phyloP scores from a whole-genome alignment of 1,140 invertebrate genomes.

The Choristoneura fumiferana region DNA sequence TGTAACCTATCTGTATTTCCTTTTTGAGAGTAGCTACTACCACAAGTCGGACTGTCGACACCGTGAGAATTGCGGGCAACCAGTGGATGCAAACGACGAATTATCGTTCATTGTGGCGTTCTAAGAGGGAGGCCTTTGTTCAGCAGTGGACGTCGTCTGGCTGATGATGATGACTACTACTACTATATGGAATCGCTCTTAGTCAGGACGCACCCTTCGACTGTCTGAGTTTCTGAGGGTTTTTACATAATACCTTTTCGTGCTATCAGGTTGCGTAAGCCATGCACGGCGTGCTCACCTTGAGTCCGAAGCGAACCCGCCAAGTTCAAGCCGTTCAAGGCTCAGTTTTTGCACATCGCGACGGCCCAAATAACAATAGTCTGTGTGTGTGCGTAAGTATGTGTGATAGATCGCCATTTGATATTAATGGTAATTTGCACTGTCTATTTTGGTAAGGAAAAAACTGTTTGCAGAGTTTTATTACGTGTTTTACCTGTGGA shows the following conservation, averaged over 20 bases:
- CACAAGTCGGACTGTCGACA: too few relatives aligned
- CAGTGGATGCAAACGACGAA: too few relatives aligned
- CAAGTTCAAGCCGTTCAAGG: slow-evolving; percentile 76
- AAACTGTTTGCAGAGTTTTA: too few relatives aligned
- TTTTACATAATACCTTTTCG: slow-evolving; percentile 15
- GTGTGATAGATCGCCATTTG: slow-evolving; percentile 24
- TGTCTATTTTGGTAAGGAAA: not conserved
- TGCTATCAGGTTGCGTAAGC: slow-evolving; percentile 52
- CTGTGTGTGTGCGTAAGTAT: slow-evolving; percentile 34
- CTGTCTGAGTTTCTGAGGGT: not conserved
- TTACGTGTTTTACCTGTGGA: too few relatives aligned
- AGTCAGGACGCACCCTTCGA: not conserved
- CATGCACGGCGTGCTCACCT: slow-evolving; percentile 53
- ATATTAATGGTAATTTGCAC: slow-evolving; percentile 31
- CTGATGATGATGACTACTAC: too few relatives aligned
- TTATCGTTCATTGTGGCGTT: too few relatives aligned
- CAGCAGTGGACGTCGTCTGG: too few relatives aligned
- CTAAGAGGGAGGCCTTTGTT: too few relatives aligned
- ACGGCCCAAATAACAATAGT: slow-evolving; percentile 47
- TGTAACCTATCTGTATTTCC: too few relatives aligned
- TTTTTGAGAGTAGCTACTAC: too few relatives aligned
- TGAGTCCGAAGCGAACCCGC: slow-evolving; percentile 61
- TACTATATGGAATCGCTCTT: not conserved
- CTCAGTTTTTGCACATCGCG: slow-evolving; percentile 58
- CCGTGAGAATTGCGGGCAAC: too few relatives aligned